These are phyloP conservation scores for Gastrophysa polygoni DNA, from an alignment of 2,888 invertebrate species.

Conservation along the genomic window DNA sequence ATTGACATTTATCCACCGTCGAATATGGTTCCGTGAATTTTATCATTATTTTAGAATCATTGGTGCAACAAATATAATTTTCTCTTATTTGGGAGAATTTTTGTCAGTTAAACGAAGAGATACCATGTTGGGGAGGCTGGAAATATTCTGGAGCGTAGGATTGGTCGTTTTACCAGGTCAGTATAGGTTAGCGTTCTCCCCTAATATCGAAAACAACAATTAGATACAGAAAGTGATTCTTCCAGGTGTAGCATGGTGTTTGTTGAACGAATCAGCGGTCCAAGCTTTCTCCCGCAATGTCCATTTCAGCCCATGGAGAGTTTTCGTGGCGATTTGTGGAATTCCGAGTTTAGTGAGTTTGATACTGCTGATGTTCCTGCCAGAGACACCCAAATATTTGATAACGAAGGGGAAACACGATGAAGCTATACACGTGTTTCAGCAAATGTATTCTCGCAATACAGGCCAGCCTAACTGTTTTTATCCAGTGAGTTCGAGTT, in stretches of 20 bases:
- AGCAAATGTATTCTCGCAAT: slow-evolving; percentile 63
- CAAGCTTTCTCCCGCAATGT: slow-evolving; percentile 46
- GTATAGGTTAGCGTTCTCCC: slow-evolving; percentile 12
- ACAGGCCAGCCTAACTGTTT: slow-evolving; percentile 57
- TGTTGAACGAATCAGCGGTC: slow-evolving; percentile 50
- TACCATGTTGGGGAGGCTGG: slow-evolving; percentile 64
- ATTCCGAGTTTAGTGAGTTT: slow-evolving; percentile 63
- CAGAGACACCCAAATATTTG: slow-evolving; percentile 65
- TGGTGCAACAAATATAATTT: slow-evolving; percentile 65
- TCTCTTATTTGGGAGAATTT: slow-evolving; percentile 67
- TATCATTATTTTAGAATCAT: slow-evolving; percentile 58
- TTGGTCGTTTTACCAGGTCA: slow-evolving; percentile 65
- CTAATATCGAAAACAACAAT: not conserved
- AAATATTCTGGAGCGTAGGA: slow-evolving; percentile 68
- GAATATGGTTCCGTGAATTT: not conserved
- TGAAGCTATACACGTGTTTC: slow-evolving; percentile 62
- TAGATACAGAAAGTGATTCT: not conserved
- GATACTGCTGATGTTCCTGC: slow-evolving; percentile 61
- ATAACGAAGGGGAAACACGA: slow-evolving; percentile 61
- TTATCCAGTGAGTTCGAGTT: slow-evolving; percentile 60
- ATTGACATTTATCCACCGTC: too few relatives aligned
- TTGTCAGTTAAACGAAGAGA: slow-evolving; percentile 63
- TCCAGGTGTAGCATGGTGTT: slow-evolving; percentile 60
- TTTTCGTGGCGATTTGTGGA: slow-evolving; percentile 68
- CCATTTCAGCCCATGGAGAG: slow-evolving; percentile 66